Evolutionary conservation across 30 jellyfish, hydroid and myxozoan genomes (phyloP).

Genomic region (Rhopilema esculentum): DNA sequence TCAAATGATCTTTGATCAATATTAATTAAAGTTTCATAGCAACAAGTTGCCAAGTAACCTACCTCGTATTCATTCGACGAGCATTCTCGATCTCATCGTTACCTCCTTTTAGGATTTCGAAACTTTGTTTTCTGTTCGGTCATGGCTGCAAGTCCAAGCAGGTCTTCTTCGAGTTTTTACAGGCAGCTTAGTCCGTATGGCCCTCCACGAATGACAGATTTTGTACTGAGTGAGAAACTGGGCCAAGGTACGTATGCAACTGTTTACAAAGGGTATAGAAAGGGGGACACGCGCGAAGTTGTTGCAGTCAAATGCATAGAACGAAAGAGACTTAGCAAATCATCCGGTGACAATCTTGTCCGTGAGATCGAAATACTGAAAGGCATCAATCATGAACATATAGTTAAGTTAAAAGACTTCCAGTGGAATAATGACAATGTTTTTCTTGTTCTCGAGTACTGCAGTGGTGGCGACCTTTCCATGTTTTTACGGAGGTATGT

Average conservation of each 20-base stretch:
- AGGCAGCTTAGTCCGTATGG: slow-evolving; percentile 48
- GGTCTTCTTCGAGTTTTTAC: slow-evolving; percentile 15
- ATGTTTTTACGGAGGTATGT: slow-evolving; percentile 72
- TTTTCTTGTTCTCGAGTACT: slow-evolving; percentile 82
- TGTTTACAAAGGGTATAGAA: slow-evolving; percentile 85
- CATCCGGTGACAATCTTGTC: slow-evolving; percentile 78
- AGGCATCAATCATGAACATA: slow-evolving; percentile 79
- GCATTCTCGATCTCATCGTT: background rate
- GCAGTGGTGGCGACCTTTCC: slow-evolving; percentile 96
- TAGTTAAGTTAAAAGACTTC: slow-evolving; percentile 83
- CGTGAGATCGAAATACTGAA: slow-evolving; percentile 88
- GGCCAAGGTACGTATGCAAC: slow-evolving; percentile 97
- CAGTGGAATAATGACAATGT: slow-evolving; percentile 91
- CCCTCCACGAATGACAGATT: slow-evolving; percentile 88
- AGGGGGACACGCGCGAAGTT: slow-evolving; percentile 79
- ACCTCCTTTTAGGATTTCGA: background rate
- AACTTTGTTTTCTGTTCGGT: background rate
- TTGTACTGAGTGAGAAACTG: slow-evolving; percentile 77
- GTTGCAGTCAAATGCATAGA: slow-evolving; percentile 94
- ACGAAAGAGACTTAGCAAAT: slow-evolving; percentile 68
- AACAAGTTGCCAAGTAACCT: slow-evolving; percentile 22
- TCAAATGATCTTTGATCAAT: slow-evolving; percentile 37
- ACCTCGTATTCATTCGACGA: background rate
- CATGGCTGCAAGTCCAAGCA: slow-evolving; percentile 38
- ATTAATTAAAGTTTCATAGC: slow-evolving; percentile 1